A percentile compares a stretch with the other conserved stretches of the same genome.
Conservation (phyloP, 2,797 vertebrate genomes). For the Brachyalestes nurse region DNA sequence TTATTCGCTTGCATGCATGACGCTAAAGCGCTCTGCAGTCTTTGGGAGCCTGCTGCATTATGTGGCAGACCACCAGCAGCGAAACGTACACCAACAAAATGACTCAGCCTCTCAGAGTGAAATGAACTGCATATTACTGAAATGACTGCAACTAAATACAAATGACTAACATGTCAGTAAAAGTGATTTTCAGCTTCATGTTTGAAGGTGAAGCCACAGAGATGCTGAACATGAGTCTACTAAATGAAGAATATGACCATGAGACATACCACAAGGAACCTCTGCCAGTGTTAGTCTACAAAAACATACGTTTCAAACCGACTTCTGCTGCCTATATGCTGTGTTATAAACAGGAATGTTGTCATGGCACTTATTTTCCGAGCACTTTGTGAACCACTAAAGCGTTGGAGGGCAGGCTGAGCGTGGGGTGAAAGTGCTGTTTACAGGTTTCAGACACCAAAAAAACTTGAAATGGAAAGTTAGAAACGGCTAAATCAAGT, state of each 20-base stretch:
- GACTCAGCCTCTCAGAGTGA: constrained; percentile 59
- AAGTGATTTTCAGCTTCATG: constrained; percentile 62
- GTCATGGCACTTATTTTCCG: constrained; percentile 55
- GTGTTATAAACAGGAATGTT: constrained; percentile 41
- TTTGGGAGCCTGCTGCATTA: background rate
- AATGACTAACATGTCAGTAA: constrained; percentile 72
- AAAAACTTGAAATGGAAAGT: constrained; percentile 54
- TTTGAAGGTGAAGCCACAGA: background rate
- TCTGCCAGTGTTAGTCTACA: background rate
- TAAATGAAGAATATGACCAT: background rate
- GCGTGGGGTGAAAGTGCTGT: constrained; percentile 53
- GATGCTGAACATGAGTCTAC: background rate
- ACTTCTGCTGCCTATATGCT: background rate
- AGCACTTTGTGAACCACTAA: constrained; percentile 32
- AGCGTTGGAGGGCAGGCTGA: constrained; percentile 35
- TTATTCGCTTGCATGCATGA: constrained; percentile 1
- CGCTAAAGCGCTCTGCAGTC: background rate
- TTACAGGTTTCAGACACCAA: constrained; percentile 53
- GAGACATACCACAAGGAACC: background rate
- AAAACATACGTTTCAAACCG: background rate
- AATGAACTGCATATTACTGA: constrained; percentile 67
- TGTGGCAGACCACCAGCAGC: constrained; percentile 36
- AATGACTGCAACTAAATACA: constrained; percentile 79
- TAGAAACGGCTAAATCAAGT: constrained; percentile 30
- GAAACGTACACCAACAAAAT: constrained; percentile 42